Base-by-base conservation (phyloP, 2,888 invertebrate genomes). In the Hetaerina titia region DNA sequence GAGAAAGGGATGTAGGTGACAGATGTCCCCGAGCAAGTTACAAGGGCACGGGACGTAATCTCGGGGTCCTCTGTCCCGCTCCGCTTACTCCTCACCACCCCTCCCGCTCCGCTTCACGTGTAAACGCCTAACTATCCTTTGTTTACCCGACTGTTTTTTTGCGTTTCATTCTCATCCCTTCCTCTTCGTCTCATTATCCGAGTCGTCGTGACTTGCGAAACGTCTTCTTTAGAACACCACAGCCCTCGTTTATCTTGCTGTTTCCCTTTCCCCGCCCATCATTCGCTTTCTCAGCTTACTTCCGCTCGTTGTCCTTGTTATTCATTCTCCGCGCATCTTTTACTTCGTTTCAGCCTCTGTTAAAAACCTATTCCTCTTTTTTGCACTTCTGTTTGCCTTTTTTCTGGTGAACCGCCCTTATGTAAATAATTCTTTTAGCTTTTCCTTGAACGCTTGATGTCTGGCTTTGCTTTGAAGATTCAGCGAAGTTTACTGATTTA, bases 121-220 rank as follows among this genome's bases (percentile, higher is more conserved):
- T n/a, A n/a, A 69, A 69, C 69, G 31, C 81, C 25, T 13, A 31
- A 81, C 25, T 22, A 60, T 63, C 69, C 69, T 45, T 45, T 15
- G 45, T 45, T 64, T 64, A 22, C 19, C 31, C 63, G 31, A n/a
- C 19, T 90, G 2, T 56, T 64, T 69, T 57, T 69, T 69, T 45
- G 13, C 64, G 22, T 11, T 90, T 63, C 64, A 13, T 11, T 90
- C 64, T 45, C 63, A 45, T 90, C 64, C 90, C 90, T 90, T 45
- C 90, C 90, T 92, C 92, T 56, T 69, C 92, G 69, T 56, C 69
- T 92, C 92, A 74, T 92, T 92, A 74, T 60, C 57, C 56, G 69
- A 45, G 92, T 69, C 69, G 92, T 92, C 90, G 64, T 90, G 90
- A 90, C 90, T 90, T 90, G 90, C 90, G 45, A 92, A 74, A 92